These are phyloP conservation scores for Catagonus wagneri DNA, from an alignment of 2,113 vertebrate species.

Conservation along the genomic window DNA sequence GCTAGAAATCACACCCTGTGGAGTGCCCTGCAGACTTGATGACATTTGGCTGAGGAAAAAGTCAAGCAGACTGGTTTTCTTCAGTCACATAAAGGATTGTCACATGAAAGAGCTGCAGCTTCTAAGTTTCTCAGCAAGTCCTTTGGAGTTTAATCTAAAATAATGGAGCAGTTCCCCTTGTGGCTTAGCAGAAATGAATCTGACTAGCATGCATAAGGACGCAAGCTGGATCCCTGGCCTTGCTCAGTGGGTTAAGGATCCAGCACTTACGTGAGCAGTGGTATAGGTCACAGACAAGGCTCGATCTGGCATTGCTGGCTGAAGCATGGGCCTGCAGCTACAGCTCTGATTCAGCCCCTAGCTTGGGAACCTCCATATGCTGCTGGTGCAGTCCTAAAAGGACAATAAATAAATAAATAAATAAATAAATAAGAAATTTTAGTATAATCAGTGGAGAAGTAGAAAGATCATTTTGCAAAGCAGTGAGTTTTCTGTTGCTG, in stretches of 20 bases:
- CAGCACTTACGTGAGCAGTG: too few relatives aligned
- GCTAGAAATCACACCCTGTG: neutral
- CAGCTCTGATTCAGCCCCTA: too few relatives aligned
- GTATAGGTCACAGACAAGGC: too few relatives aligned
- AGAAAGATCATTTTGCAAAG: neutral
- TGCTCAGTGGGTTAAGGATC: too few relatives aligned
- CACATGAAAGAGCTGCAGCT: neutral
- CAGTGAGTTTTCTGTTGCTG: neutral
- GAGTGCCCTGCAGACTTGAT: neutral
- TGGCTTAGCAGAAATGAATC: too few relatives aligned
- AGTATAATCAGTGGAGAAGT: neutral
- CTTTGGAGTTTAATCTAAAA: constrained; percentile 19
- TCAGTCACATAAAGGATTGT: neutral
- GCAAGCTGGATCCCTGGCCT: too few relatives aligned
- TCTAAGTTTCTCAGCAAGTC: neutral
- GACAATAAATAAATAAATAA: too few relatives aligned
- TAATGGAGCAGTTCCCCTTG: neutral
- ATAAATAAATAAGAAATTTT: neutral
- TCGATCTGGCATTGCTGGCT: too few relatives aligned
- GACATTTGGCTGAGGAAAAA: neutral
- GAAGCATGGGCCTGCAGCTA: too few relatives aligned
- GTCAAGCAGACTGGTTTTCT: neutral
- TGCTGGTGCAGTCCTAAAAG: too few relatives aligned
- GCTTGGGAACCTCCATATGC: too few relatives aligned
- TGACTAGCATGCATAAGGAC: too few relatives aligned